Conservation (phyloP, 1,140 invertebrate species). For the Ooceraea biroi region DNA sequence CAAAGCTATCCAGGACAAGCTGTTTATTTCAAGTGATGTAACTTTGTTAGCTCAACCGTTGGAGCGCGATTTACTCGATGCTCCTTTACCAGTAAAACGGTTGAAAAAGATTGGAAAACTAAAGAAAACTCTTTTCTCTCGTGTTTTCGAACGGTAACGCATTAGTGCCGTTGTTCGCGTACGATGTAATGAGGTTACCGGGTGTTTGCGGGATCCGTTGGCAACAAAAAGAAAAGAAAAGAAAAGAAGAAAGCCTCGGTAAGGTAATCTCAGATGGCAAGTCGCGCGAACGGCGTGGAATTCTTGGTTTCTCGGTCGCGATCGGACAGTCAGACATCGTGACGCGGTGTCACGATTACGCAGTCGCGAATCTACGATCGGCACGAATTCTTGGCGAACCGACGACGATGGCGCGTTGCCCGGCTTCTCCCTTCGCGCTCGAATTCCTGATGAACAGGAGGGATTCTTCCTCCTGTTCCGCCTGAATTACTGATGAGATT, state of each 20-base stretch:
- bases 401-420: background rate
- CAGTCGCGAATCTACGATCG: conserved; percentile 46
- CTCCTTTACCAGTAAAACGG: background rate
- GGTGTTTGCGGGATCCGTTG: too few species aligned
- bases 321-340: conserved; percentile 10
- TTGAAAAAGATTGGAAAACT: background rate
- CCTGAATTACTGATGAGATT: conserved; percentile 51
- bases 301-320: conserved; percentile 1
- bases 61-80: background rate
- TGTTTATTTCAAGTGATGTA: background rate
- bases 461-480: too few species aligned
- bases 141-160: background rate
- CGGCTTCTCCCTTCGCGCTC: conserved; percentile 12
- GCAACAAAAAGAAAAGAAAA: too few species aligned
- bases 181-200: too few species aligned
- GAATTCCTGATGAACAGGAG: conserved; percentile 33
- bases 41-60: background rate
- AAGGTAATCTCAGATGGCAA: background rate
- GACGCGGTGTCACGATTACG: conserved; percentile 40
- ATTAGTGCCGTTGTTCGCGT: background rate
- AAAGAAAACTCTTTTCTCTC: background rate
- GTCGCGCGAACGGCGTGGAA: background rate
- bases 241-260: background rate
- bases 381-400: conserved; percentile 39
- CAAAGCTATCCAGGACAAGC: background rate